Evolutionary conservation across 2,888 invertebrate species (phyloP).

Genomic region (Drosophila nigricruria): DNA sequence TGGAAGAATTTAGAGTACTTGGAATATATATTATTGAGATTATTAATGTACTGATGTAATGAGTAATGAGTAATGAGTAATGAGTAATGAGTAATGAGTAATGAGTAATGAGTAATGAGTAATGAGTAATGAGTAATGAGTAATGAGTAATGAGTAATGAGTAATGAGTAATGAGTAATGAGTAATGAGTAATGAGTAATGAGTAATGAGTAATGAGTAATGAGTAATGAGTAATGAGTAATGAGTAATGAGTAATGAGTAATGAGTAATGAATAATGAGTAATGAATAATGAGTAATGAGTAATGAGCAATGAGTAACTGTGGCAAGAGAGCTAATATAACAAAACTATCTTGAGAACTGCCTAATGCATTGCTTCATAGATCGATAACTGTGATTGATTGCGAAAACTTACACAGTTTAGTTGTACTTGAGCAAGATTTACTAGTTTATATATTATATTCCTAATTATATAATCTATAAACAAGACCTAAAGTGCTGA

Average conservation of each 20-base stretch:
- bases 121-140: background rate
- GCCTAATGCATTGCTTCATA: background rate
- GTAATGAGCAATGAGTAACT: background rate
- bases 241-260: background rate
- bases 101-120: background rate
- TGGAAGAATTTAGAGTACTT: no score
- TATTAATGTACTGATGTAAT: background rate
- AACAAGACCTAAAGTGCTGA: background rate
- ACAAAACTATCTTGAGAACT: background rate
- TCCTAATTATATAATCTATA: background rate
- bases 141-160: background rate
- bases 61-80: background rate
- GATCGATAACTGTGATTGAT: background rate
- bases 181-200: background rate
- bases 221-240: background rate
- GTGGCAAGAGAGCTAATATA: no score
- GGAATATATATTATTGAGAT: background rate
- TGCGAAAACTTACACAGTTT: background rate
- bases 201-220: background rate
- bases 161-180: background rate
- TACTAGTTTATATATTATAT: no score
- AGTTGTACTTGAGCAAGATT: background rate
- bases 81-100: slow-evolving; percentile 1
- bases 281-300: background rate
- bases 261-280: background rate